These are phyloP conservation scores for Congeria kusceri DNA, from an alignment of 2,888 invertebrate genomes.

Conservation along the genomic window DNA sequence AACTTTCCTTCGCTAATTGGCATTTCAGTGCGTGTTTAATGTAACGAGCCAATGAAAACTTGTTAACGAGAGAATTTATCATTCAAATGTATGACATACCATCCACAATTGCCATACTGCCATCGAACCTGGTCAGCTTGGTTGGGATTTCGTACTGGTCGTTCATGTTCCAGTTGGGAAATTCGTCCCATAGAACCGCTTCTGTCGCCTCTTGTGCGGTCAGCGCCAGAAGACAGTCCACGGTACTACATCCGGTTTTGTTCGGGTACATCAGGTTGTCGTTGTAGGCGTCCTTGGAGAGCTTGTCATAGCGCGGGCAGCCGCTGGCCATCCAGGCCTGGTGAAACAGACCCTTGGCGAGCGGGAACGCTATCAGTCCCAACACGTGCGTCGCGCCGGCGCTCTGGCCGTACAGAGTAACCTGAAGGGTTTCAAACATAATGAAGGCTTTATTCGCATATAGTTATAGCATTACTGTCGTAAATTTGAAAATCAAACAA, in stretches of 20 bases:
- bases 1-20: no score
- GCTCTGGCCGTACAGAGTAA: conserved; percentile 93
- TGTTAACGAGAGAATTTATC: no score
- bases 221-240: conserved; percentile 63
- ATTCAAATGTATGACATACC: conserved; percentile 43
- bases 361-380: conserved; percentile 88
- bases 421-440: conserved; percentile 85
- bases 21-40: no score
- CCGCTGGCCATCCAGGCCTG: conserved; percentile 86
- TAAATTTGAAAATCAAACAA: no score
- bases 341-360: conserved; percentile 89
- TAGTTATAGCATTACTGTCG: no score
- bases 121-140: conserved; percentile 59
- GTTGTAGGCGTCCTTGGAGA: conserved; percentile 66
- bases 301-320: conserved; percentile 74
- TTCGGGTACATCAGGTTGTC: conserved; percentile 72
- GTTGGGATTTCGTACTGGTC: conserved; percentile 74
- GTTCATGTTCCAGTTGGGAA: conserved; percentile 74
- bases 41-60: no score
- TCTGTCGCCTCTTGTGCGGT: conserved; percentile 64
- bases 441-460: no score
- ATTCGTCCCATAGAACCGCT: conserved; percentile 71
- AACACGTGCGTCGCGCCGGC: conserved; percentile 94
- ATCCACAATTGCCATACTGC: conserved; percentile 72
- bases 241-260: conserved; percentile 59